A percentile compares a stretch with the other conserved stretches of the same genome.
Evolutionary conservation across 2,888 invertebrate genomes (phyloP).

Genomic region (Rhamnusium bicolor): DNA sequence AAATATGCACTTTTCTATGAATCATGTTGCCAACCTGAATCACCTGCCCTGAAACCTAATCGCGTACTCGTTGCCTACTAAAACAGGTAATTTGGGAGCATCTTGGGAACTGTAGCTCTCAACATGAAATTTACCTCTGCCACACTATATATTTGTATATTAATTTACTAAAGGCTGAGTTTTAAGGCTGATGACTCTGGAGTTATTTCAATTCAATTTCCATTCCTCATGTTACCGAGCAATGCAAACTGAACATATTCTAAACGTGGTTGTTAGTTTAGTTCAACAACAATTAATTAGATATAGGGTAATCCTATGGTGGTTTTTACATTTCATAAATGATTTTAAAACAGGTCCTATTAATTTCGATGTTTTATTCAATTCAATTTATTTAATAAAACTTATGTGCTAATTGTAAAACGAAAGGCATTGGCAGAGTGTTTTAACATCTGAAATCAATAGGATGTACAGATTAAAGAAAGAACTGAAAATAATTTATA

Average conservation of each 20-base stretch:
- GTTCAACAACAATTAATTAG: conserved; percentile 47
- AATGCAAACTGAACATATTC: conserved; percentile 54
- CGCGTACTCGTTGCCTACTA: conserved; percentile 24
- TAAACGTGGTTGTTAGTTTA: conserved; percentile 51
- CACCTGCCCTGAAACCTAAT: conserved; percentile 43
- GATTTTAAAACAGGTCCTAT: conserved; percentile 31
- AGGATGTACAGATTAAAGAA: conserved; percentile 42
- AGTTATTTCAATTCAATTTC: conserved; percentile 41
- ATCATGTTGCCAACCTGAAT: conserved; percentile 53
- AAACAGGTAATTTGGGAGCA: conserved; percentile 51
- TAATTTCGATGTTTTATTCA: conserved; percentile 43
- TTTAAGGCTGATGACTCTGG: conserved; percentile 43
- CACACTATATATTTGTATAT: conserved; percentile 43
- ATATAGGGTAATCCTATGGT: conserved; percentile 38
- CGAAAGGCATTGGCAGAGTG: conserved; percentile 9
- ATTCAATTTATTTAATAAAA: conserved; percentile 19
- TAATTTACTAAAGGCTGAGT: conserved; percentile 32
- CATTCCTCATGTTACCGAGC: conserved; percentile 45
- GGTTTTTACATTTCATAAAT: conserved; percentile 34
- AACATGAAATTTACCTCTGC: conserved; percentile 41
- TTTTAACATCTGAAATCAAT: conserved; percentile 43
- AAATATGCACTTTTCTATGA: conserved; percentile 57
- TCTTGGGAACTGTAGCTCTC: conserved; percentile 60
- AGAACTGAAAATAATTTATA: conserved; percentile 42
- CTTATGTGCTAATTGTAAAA: conserved; percentile 14